phyloP scores from a whole-genome alignment of 1,140 invertebrate species.

The Acromyrmex heyeri region DNA sequence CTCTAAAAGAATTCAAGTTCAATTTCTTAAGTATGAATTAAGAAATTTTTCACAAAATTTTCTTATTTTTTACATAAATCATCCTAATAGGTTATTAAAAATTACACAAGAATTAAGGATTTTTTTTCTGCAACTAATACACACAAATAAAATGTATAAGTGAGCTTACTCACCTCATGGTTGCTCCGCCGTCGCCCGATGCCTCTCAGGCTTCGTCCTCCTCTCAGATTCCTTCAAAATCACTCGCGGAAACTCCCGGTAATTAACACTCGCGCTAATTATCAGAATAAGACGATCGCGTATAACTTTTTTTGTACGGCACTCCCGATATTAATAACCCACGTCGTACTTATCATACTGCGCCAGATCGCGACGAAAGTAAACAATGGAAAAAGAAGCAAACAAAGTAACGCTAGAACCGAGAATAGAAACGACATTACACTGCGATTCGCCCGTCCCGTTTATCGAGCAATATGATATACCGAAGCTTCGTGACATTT shows the following conservation, averaged over 20 bases:
- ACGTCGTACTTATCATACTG: not conserved
- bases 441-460: not conserved
- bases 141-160: not conserved
- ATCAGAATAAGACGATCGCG: not conserved
- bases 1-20: not conserved
- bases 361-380: not conserved
- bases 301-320: not conserved
- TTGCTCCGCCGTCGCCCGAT: too few relatives aligned
- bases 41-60: not conserved
- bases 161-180: not conserved
- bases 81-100: not conserved
- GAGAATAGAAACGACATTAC: too few relatives aligned
- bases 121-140: not conserved
- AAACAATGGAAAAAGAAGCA: not conserved
- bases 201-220: not conserved
- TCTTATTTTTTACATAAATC: not conserved
- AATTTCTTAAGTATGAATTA: not conserved
- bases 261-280: constrained; percentile 2
- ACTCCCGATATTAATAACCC: not conserved
- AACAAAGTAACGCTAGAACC: not conserved
- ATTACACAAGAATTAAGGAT: not conserved
- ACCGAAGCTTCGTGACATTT: too few relatives aligned
- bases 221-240: not conserved
- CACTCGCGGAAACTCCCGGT: not conserved
- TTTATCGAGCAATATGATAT: too few relatives aligned